phyloP scores from a whole-genome alignment of 35 echinoderm and acorn worm genomes.

The Ophiothrix spiculata region DNA sequence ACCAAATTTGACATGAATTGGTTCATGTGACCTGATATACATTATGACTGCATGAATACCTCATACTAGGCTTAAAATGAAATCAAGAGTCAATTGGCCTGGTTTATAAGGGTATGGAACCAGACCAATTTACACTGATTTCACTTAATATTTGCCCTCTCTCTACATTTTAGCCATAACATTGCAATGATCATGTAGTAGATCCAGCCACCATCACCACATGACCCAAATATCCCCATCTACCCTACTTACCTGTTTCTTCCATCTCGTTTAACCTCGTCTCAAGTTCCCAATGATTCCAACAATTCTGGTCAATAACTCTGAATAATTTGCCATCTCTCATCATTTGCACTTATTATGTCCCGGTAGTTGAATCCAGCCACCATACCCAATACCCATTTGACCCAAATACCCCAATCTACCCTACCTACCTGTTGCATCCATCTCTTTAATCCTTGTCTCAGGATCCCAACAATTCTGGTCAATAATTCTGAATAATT shows the following conservation, averaged over 20 bases:
- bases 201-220: background rate
- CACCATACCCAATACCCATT: conserved; percentile 99
- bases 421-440: conserved; percentile 76
- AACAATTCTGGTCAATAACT: conserved; percentile 90
- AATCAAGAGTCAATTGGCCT: no score
- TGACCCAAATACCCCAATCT: no score
- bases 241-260: conserved; percentile 66
- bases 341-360: conserved; percentile 91
- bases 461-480: conserved; percentile 90
- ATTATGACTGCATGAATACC: no score
- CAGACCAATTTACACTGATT: no score
- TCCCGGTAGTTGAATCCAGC: conserved; percentile 89
- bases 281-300: conserved; percentile 78
- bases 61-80: no score
- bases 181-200: background rate
- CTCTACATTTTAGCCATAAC: background rate
- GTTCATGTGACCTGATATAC: no score
- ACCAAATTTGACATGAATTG: no score
- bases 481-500: conserved; percentile 86
- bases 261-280: conserved; percentile 91
- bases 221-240: no score
- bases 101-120: no score
- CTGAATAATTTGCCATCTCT: conserved; percentile 91
- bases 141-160: no score
- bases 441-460: conserved; percentile 87